Evolutionary conservation across 2,888 invertebrate genomes (phyloP), one percentile per base, ranked within the genome.

Genomic region (Oligia fasciuncula): DNA sequence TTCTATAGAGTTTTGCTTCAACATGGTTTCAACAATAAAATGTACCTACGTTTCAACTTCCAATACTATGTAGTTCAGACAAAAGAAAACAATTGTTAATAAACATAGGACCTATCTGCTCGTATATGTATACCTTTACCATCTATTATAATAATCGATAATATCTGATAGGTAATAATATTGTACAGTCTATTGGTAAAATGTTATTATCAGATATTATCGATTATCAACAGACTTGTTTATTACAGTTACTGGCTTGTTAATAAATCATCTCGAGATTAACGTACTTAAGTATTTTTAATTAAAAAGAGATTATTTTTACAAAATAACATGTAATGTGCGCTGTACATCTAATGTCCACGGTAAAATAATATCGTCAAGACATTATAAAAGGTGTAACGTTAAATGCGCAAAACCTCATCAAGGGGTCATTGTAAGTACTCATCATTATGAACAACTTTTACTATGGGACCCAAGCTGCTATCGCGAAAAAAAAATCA

Each of bases 11-110:
- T 70, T 74, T 74, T 71, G 6, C 35, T 67, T 51, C 43, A 29
- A 79, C 43, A 68, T 74, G 57, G 6, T 51, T 67, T 51, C 43
- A 49, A 79, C 43, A 68, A 76, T 70, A 46, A 79, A 75, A 73
- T 54, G 17, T 23, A 29, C 29, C 29, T 29, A 70, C 65, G 80
- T n/a, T 69, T 69, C 5, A 35, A 5, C 1, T 19, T 68, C 68
- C 49, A 73, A 68, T 35, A 35, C 14, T 29, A 17, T 5, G 54
- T n/a, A 57, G 23, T 51, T 14, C 19, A 46, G 8, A 63, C 19
- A 46, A 29, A 72, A 43, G 19, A 65, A 63, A 63, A 63, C 29
- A 29, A 46, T 40, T 40, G 5, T 23, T 23, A 23, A 4, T 65
- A 40, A 6, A 62, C 8, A 62, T 40, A 66, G 40, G 23, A 66